Conservation (phyloP, 2,888 invertebrate species). For the Melieria picta region DNA sequence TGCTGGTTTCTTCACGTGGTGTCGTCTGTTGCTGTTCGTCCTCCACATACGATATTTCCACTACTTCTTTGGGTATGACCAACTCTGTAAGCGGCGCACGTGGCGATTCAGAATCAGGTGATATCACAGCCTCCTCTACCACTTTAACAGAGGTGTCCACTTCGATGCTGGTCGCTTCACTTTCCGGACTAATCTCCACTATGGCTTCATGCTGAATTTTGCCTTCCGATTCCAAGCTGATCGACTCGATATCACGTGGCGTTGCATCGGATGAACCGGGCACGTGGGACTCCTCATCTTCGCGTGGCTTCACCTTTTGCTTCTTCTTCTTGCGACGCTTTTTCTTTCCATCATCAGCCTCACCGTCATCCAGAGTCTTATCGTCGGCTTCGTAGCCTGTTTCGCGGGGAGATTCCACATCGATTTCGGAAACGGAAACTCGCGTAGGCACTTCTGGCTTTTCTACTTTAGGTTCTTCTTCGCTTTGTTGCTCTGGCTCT, state of each 20-base stretch:
- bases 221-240: constrained; percentile 53
- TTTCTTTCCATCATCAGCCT: constrained; percentile 57
- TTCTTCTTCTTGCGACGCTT: constrained; percentile 69
- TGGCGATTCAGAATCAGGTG: constrained; percentile 70
- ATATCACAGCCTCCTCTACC: constrained; percentile 72
- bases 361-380: constrained; percentile 68
- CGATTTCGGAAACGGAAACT: constrained; percentile 45
- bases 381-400: constrained; percentile 79
- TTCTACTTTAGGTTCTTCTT: constrained; percentile 37
- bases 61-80: constrained; percentile 61
- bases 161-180: constrained; percentile 66
- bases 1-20: constrained; percentile 57
- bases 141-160: constrained; percentile 73
- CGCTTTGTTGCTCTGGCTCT: constrained; percentile 35
- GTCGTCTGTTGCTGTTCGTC: constrained; percentile 72
- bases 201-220: constrained; percentile 58
- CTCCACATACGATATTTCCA: constrained; percentile 62
- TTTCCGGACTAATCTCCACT: constrained; percentile 65
- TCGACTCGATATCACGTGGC: constrained; percentile 57
- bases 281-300: constrained; percentile 67
- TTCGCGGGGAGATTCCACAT: constrained; percentile 66
- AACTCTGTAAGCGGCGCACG: constrained; percentile 71
- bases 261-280: constrained; percentile 67
- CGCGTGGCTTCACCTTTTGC: constrained; percentile 67
- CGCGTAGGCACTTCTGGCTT: constrained; percentile 53